These are phyloP conservation scores for Siphonodentalium dalli DNA, from an alignment of 2,888 invertebrate species.

Conservation along the genomic window DNA sequence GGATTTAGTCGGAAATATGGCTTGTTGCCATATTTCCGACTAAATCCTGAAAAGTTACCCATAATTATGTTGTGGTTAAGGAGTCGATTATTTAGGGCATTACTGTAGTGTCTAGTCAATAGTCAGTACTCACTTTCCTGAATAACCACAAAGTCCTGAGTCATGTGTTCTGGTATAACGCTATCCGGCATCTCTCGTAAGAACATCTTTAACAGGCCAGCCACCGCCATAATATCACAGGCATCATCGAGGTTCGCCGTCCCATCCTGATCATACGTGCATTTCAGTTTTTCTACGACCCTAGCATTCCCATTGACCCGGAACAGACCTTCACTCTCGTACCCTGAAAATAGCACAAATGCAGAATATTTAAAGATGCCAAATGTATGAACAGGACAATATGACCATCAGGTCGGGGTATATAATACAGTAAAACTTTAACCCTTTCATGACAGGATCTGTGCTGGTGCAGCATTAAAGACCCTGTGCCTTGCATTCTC, in stretches of 20 bases:
- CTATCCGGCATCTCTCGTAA: slow-evolving; percentile 68
- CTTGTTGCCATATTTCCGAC: no score
- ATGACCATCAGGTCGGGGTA: no score
- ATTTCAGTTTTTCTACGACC: slow-evolving; percentile 68
- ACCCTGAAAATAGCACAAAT: slow-evolving; percentile 52
- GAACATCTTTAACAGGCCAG: slow-evolving; percentile 70
- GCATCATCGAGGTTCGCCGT: slow-evolving; percentile 69
- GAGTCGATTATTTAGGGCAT: no score
- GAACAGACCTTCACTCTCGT: slow-evolving; percentile 68
- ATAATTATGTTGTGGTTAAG: no score
- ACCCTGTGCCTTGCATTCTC: no score
- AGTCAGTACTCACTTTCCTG: slow-evolving; percentile 56
- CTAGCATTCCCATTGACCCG: slow-evolving; percentile 69
- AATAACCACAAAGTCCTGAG: slow-evolving; percentile 59
- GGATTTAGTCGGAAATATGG: no score
- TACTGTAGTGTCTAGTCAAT: no score
- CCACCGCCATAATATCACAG: slow-evolving; percentile 70
- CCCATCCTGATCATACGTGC: slow-evolving; percentile 69
- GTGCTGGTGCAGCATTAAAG: neutral
- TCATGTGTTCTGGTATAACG: slow-evolving; percentile 66
- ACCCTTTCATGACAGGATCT: no score
- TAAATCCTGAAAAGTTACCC: no score
- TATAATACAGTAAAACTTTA: no score
- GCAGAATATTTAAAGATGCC: neutral
- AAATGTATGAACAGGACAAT: no score